Evolutionary conservation across 2,888 invertebrate genomes (phyloP).

Genomic region (Holacanthella duospinosa): DNA sequence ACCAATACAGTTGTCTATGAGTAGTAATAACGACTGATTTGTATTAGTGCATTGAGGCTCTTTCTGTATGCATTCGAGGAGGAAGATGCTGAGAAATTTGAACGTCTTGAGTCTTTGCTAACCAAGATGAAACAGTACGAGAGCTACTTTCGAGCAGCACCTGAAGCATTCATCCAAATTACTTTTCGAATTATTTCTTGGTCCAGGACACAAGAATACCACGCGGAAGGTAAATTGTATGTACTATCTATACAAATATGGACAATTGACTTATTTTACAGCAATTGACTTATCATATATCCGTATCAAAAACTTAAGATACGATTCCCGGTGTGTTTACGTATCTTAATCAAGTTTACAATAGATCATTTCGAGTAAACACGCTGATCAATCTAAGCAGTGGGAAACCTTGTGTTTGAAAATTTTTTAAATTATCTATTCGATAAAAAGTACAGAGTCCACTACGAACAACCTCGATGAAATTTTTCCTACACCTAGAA

Average conservation of each 20-base stretch:
- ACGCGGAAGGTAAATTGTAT: conserved; percentile 17
- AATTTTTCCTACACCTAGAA: too few species aligned
- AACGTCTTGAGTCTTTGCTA: conserved; percentile 22
- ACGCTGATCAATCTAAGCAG: too few species aligned
- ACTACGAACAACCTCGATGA: too few species aligned
- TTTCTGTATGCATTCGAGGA: conserved; percentile 17
- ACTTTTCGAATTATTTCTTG: conserved; percentile 21
- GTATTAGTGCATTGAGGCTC: conserved; percentile 15
- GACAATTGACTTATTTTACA: too few species aligned
- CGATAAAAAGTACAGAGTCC: too few species aligned
- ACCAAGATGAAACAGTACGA: conserved; percentile 26
- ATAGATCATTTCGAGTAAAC: too few species aligned
- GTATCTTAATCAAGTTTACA: too few species aligned
- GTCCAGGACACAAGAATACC: conserved; percentile 14
- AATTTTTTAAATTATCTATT: too few species aligned
- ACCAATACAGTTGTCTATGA: neutral
- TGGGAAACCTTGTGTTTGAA: too few species aligned
- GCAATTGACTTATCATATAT: too few species aligned
- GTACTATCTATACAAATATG: neutral
- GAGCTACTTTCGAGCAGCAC: conserved; percentile 24
- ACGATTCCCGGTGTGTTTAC: too few species aligned
- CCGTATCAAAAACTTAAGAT: too few species aligned
- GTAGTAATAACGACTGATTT: neutral
- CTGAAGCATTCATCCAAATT: conserved; percentile 26
- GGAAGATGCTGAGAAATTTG: conserved; percentile 18